Evolutionary conservation across 1,140 invertebrate genomes (phyloP).

Genomic region (Steinernema khuongi): DNA sequence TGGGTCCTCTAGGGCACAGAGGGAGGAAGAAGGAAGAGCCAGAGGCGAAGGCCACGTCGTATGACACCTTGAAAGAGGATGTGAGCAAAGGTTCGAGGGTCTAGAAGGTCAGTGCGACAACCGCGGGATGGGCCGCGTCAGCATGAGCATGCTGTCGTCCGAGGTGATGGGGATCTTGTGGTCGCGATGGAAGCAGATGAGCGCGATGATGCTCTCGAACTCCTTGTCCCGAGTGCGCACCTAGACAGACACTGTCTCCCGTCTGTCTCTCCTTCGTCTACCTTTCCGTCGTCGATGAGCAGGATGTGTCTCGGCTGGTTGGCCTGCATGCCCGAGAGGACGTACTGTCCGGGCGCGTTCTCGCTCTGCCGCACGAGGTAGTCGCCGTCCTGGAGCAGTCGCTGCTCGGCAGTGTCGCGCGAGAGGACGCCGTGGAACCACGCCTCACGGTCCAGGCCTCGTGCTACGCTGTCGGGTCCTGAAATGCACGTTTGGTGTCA

Average conservation of each 20-base stretch:
- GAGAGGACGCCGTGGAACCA: not conserved
- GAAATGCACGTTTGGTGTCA: too few species aligned
- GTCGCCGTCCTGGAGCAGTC: constrained; percentile 8
- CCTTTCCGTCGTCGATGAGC: constrained; percentile 21
- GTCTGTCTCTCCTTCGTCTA: not conserved
- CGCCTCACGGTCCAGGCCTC: not conserved
- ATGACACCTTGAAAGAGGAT: too few species aligned
- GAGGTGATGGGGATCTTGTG: constrained; percentile 20
- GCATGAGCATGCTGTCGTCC: not conserved
- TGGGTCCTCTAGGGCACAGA: too few species aligned
- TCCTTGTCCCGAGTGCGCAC: constrained; percentile 10
- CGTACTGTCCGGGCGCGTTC: constrained; percentile 18
- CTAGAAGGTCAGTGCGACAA: not conserved
- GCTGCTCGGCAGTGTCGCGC: not conserved
- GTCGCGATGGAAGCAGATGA: constrained; percentile 19
- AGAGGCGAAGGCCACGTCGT: too few species aligned
- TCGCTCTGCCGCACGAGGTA: constrained; percentile 22
- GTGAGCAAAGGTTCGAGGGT: not conserved
- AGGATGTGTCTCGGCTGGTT: constrained; percentile 11
- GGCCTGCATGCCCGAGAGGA: constrained; percentile 19
- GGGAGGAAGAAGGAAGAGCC: too few species aligned
- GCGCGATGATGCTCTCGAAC: constrained; percentile 6
- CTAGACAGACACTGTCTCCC: not conserved
- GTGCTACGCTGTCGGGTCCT: not conserved
- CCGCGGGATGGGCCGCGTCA: not conserved